Evolutionary conservation across 2,113 vertebrate genomes (phyloP), one percentile per base, ranked within the genome.

Genomic region (Rhynchomys soricoides): DNA sequence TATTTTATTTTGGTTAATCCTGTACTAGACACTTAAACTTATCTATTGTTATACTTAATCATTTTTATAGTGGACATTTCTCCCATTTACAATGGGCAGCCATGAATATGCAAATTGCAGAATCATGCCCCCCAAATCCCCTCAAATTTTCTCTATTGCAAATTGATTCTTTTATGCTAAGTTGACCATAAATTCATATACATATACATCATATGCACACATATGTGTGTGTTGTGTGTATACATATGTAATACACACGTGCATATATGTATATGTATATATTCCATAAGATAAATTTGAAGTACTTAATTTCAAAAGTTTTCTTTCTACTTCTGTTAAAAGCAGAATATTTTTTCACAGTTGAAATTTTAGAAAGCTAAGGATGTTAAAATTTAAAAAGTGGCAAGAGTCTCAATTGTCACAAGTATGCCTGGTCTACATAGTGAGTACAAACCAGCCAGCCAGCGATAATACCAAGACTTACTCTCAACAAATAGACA

Each of bases 211-310:
- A 59, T 19, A 59, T 19, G 19, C 17, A 17, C 3, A 17, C 16
- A 3, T 59, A 9, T 59, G 57, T 59, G 57, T 59, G 57, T 59
- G 17, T 59, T 59, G 57, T 22, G 57, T 59, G 19, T 59, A 10
- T 64, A 9, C 24, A 55, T 55, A 15, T 55, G 12, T 52, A 52
- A 52, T 52, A 52, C 50, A 52, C 50, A 52, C 50, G 11, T 52
- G 50, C 87, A 1, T 16, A 81, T 55, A 4, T n/a, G 6, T 34
- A 29, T 22, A 24, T 73, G 45, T 78, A 59, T 8, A 12, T 82
- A 93, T 95, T 79, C 90, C 59, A 62, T 96, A 77, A 86, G 66
- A 88, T 78, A 77, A 83, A 92, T 74, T 90, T 83, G 22, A 92
- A 83, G 83, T 29, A 78, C 55, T 90, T 91, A 59, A 74, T 86